Conservation (phyloP, 2,888 invertebrate genomes). For the Parelbella ahira region DNA sequence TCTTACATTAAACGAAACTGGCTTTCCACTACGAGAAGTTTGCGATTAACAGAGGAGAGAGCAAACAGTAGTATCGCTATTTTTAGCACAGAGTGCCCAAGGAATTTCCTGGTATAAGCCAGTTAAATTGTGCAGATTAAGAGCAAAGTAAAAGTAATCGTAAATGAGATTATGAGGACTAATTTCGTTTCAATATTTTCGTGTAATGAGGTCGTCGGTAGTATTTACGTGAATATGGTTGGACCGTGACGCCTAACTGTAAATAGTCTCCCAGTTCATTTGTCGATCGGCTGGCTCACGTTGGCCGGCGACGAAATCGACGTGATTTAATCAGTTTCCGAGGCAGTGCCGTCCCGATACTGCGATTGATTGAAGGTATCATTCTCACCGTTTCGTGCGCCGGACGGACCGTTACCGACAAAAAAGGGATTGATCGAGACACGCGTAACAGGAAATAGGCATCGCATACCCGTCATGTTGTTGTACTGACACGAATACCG, state of each 20-base stretch:
- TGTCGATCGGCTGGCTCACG: slow-evolving; percentile 36
- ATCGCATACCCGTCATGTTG: slow-evolving; percentile 65
- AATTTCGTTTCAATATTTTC: slow-evolving; percentile 26
- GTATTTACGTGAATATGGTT: slow-evolving; percentile 51
- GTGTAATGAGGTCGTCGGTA: slow-evolving; percentile 45
- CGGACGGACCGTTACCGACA: slow-evolving; percentile 71
- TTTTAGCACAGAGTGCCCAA: slow-evolving; percentile 14
- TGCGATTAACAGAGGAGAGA: slow-evolving; percentile 19
- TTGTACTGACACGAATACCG: slow-evolving; percentile 68
- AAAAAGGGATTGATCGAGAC: slow-evolving; percentile 73
- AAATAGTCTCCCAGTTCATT: slow-evolving; percentile 61
- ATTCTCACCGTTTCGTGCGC: slow-evolving; percentile 71
- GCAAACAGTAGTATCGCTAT: slow-evolving; percentile 16
- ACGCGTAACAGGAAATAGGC: slow-evolving; percentile 74
- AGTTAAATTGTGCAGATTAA: slow-evolving; percentile 14
- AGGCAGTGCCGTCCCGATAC: slow-evolving; percentile 64
- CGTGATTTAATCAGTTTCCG: slow-evolving; percentile 75
- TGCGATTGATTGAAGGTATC: slow-evolving; percentile 73
- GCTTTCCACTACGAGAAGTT: slow-evolving; percentile 14
- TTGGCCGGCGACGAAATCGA: slow-evolving; percentile 58
- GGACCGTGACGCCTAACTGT: slow-evolving; percentile 65
- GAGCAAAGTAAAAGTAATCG: slow-evolving; percentile 17
- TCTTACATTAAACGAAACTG: slow-evolving; percentile 10
- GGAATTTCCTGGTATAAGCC: slow-evolving; percentile 16
- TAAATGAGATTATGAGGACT: slow-evolving; percentile 1